Conservation (phyloP, 2,888 invertebrate species). For the Glyphotaelius pellucidus region DNA sequence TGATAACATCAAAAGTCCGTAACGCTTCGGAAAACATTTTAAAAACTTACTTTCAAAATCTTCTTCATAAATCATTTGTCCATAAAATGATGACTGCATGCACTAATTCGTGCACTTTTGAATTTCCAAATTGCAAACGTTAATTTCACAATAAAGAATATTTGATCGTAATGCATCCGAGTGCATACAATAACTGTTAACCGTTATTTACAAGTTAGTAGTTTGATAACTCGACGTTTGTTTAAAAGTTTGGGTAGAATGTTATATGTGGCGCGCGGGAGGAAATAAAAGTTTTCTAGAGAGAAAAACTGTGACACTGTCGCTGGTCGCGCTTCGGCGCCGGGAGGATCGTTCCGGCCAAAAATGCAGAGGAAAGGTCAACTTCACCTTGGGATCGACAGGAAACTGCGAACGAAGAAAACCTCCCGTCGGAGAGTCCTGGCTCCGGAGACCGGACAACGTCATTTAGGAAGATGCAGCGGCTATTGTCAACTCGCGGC, state of each 20-base stretch:
- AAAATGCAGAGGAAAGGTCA: constrained; percentile 45
- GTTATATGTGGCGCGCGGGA: not conserved
- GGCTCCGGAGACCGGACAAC: constrained; percentile 16
- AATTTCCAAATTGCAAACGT: constrained; percentile 52
- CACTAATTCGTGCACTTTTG: constrained; percentile 44
- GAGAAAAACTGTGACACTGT: constrained; percentile 10
- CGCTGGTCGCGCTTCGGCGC: not conserved
- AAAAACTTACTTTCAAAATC: constrained; percentile 45
- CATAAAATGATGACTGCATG: constrained; percentile 43
- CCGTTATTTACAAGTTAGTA: not conserved
- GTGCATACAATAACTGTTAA: not conserved
- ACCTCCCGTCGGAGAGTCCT: constrained; percentile 49
- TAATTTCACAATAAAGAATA: constrained; percentile 28
- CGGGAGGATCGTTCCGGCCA: constrained; percentile 10
- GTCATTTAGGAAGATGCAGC: constrained; percentile 42
- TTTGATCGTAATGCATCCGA: constrained; percentile 3
- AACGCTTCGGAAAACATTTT: constrained; percentile 33
- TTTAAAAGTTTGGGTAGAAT: not conserved
- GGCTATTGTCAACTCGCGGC: constrained; percentile 5
- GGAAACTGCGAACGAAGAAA: constrained; percentile 42
- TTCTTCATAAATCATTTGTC: constrained; percentile 48
- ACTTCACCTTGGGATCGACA: constrained; percentile 47
- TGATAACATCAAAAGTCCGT: constrained; percentile 31
- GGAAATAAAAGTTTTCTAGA: not conserved
- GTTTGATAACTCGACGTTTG: not conserved